A percentile compares a stretch with the other conserved stretches of the same genome.
These are phyloP conservation scores for Malurus melanocephalus DNA, from an alignment of 2,113 vertebrate species.

Conservation along the genomic window DNA sequence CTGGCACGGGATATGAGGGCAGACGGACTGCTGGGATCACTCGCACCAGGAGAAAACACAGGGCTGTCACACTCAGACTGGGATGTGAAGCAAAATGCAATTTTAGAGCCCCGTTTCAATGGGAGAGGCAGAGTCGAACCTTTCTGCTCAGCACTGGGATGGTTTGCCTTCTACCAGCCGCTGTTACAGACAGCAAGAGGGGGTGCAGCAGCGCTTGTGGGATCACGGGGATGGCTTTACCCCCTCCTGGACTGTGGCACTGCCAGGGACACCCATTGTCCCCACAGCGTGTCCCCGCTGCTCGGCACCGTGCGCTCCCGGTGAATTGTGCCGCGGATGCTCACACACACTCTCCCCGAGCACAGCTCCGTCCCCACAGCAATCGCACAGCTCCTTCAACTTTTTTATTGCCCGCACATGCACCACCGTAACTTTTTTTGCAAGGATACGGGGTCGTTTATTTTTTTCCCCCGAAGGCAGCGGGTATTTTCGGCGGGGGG, in stretches of 20 bases:
- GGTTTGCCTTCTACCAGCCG: neutral
- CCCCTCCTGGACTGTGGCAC: neutral
- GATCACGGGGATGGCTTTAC: accelerated
- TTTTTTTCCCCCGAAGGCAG: neutral
- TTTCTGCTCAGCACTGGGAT: neutral
- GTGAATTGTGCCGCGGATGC: accelerated
- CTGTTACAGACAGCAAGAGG: neutral
- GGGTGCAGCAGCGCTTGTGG: neutral
- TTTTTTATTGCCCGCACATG: neutral
- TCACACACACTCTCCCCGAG: accelerated
- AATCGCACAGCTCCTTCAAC: neutral
- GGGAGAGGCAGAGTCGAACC: neutral
- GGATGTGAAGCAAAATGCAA: accelerated
- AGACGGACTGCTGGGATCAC: neutral
- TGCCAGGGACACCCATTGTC: accelerated
- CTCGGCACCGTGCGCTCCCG: accelerated
- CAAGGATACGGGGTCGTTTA: neutral
- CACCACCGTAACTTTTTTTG: neutral
- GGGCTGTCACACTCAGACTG: neutral
- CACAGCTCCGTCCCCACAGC: neutral
- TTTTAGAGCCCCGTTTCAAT: neutral
- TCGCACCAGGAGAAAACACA: neutral
- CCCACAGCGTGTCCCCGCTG: accelerated
- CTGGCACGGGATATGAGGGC: accelerated
- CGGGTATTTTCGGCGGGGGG: accelerated